Evolutionary conservation across 2,113 vertebrate species (phyloP), one percentile per base, ranked within the genome.

Genomic region (Melanerpes aurifrons): DNA sequence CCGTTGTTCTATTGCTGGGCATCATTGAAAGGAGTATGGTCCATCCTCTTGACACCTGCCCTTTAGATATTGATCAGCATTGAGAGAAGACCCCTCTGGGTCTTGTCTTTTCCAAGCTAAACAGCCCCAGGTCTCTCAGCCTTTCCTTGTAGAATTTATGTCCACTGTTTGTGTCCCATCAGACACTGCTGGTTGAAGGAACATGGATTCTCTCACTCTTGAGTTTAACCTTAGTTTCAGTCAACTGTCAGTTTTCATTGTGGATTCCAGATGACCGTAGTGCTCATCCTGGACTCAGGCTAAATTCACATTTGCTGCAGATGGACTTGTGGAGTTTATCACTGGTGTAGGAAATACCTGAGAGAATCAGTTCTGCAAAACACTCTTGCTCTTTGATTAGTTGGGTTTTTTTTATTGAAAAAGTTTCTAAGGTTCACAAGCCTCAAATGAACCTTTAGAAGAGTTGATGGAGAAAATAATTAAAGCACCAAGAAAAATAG

Each of bases 401-500:
- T 77, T 86, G 40, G 40, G 40, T 10, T 32, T 48, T 62, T 28
- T 54, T 87, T 84, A 82, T 93, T 87, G 57, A 78, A 89, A 81
- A 94, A 37, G 45, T 90, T 95, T 82, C 82, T 74, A 25, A 71
- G 81, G 75, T 77, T 95, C 88, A 90, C 29, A 85, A 86, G 78
- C 54, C 88, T 92, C 92, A 59, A 83, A 82, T 79, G 86, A 94
- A 82, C 72, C 87, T 93, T 86, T 82, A 68, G 86, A 90, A 70
- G 76, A 66, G 45, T 48, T 19, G 21, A 53, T 74, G 82, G 85
- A 91, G 88, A 92, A 95, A 94, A 90, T 94, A 96, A 96, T 93
- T 93, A 96, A 96, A 96, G 37, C 86, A 56, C 53, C 66, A 87
- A 80, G 64, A 82, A 93, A 94, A 94, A 72, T 3, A 16, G 35